Evolutionary conservation across 2,113 vertebrate genomes (phyloP), one percentile per base, ranked within the genome.

Genomic region (Danionella cerebrum): DNA sequence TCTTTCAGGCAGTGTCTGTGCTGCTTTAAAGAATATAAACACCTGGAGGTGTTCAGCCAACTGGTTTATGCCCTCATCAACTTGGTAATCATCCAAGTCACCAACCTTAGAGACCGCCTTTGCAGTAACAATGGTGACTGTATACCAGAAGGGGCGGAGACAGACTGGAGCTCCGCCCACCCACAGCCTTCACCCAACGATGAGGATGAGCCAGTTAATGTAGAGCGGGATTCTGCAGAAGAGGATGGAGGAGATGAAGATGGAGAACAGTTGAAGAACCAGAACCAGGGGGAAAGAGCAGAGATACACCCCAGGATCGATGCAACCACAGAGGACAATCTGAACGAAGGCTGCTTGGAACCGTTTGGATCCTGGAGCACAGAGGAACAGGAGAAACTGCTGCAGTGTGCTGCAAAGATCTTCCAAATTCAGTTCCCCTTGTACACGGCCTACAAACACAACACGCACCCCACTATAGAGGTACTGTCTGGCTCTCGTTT

Each of bases 21-120:
- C 91, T 99, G 96, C 89, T 98, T 99, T 89, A 99, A 99, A 87
- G 96, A 99, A 83, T 99, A 98, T 88, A 99, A 98, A 81, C 95
- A 98, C 85, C 86, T 99, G 88, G 96, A 99, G 84, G 93, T 98
- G 80, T 99, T 99, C 83, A 99, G 96, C 84, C 96, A 99, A 92
- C 91, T 99, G 87, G 94, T 99, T 19, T 98, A 95, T 73, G 92
- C 94, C 65, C 95, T 98, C 88, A 98, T 98, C 84, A 97, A 97
- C 85, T 90, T 98, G 90, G 95, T 97, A 74, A 94, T 98, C 78
- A 88, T 88, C 65, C 95, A 98, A 89, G 93, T 98, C 54, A 87
- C 82, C 78, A 85, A 80, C 73, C 79, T 88, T 65, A 81, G 87
- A 35, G 84, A 89, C 65, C 67, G 79, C 18, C 84, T 88, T 45